Evolutionary conservation across 2,888 invertebrate genomes (phyloP).

Genomic region (Polyploca ridens): DNA sequence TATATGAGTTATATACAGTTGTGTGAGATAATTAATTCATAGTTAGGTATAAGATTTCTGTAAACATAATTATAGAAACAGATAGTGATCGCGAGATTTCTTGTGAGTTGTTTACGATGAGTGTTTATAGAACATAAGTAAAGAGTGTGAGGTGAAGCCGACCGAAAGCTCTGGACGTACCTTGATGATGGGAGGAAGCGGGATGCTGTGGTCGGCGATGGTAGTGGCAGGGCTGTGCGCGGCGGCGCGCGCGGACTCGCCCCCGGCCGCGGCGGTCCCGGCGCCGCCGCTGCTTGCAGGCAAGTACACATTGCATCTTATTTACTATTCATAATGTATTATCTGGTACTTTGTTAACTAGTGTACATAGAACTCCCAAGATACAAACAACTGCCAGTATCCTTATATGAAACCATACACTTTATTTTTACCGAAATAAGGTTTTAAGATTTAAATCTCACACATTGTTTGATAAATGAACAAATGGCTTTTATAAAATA

Average conservation of each 20-base stretch:
- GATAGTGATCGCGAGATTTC: not conserved
- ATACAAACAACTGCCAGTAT: not conserved
- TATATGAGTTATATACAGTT: not conserved
- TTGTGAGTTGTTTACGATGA: slow-evolving; percentile 1
- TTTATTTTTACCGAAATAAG: too few species aligned
- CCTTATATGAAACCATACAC: too few species aligned
- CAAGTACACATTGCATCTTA: not conserved
- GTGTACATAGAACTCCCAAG: not conserved
- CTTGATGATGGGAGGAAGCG: slow-evolving; percentile 26
- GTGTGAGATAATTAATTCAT: not conserved
- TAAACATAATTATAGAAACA: not conserved
- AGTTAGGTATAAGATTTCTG: not conserved
- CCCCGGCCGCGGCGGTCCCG: not conserved
- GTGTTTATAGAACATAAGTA: not conserved
- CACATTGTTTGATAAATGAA: too few species aligned
- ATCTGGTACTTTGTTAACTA: too few species aligned
- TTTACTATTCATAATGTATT: not conserved
- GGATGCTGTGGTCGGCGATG: slow-evolving; percentile 28
- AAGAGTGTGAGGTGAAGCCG: too few species aligned
- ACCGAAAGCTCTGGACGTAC: not conserved
- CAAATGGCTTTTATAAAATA: too few species aligned
- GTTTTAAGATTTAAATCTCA: too few species aligned
- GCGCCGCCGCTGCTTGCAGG: slow-evolving; percentile 9
- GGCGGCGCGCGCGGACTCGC: slow-evolving; percentile 10
- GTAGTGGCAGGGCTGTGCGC: slow-evolving; percentile 28